phyloP scores from a whole-genome alignment of 2,888 invertebrate species.

The Diabrotica balteata region DNA sequence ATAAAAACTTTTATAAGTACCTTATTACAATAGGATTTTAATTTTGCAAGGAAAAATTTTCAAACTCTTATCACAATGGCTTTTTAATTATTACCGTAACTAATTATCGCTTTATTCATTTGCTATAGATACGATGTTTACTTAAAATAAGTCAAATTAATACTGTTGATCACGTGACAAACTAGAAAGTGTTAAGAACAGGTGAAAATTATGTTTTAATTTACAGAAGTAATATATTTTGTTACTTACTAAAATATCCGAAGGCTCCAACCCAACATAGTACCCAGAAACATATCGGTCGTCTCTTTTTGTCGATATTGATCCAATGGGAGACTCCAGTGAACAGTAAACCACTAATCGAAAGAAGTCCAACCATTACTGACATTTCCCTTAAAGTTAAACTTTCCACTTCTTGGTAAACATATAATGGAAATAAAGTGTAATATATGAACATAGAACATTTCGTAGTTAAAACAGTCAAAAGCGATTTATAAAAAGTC shows the following conservation, averaged over 20 bases:
- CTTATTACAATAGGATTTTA: too few species aligned
- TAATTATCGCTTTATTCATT: too few species aligned
- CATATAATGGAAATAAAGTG: conserved; percentile 63
- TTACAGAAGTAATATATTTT: not conserved
- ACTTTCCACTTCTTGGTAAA: conserved; percentile 55
- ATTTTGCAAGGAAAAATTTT: too few species aligned
- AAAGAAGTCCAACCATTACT: conserved; percentile 50
- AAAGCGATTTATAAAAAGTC: conserved; percentile 65
- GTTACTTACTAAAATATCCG: conserved; percentile 65
- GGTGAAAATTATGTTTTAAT: too few species aligned
- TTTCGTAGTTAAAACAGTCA: conserved; percentile 64
- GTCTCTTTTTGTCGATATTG: conserved; percentile 49
- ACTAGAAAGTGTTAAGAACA: too few species aligned
- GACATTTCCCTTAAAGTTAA: conserved; percentile 47
- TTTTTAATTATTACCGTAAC: too few species aligned
- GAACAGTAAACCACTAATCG: conserved; percentile 49
- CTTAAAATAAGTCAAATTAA: too few species aligned
- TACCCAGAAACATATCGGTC: conserved; percentile 52
- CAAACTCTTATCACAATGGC: too few species aligned
- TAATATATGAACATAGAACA: conserved; percentile 65
- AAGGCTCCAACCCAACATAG: conserved; percentile 64
- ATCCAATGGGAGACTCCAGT: conserved; percentile 49
- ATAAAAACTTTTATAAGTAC: too few species aligned
- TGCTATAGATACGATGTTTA: too few species aligned
- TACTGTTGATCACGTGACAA: too few species aligned